A percentile compares a stretch with the other conserved stretches of the same genome.
phyloP scores from a whole-genome alignment of 2,888 invertebrate species.

The Cynaeus angustus region DNA sequence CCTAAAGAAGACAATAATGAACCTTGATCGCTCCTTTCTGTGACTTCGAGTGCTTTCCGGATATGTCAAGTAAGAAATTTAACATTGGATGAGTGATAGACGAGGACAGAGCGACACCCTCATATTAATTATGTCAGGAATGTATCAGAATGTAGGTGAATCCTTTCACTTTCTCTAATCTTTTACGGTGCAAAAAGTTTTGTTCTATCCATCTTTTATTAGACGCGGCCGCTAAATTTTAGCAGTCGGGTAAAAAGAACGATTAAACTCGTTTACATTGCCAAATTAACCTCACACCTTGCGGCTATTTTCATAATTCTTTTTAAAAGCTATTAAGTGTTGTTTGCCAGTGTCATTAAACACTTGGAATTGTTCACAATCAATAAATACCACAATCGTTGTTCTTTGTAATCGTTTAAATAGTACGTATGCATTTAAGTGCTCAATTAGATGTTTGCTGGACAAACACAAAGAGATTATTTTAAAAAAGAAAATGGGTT shows the following conservation, averaged over 20 bases:
- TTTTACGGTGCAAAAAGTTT: constrained; percentile 17
- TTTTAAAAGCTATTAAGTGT: constrained; percentile 3
- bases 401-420: not conserved
- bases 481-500: not conserved
- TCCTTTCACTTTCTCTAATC: constrained; percentile 44
- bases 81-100: constrained; percentile 40
- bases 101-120: constrained; percentile 45
- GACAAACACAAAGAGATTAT: not conserved
- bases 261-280: too few species aligned
- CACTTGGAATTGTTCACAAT: not conserved
- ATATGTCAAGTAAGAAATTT: constrained; percentile 25
- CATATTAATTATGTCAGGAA: constrained; percentile 40
- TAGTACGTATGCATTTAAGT: not conserved
- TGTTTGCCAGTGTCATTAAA: not conserved
- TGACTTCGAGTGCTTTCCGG: constrained; percentile 16
- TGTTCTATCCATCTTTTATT: not conserved
- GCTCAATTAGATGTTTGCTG: not conserved
- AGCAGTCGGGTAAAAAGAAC: too few species aligned
- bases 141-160: constrained; percentile 42
- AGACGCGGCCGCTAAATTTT: not conserved
- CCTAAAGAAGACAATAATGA: constrained; percentile 6
- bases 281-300: not conserved
- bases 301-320: not conserved
- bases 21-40: constrained; percentile 8
- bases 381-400: not conserved